Base-by-base conservation (phyloP, 2,888 invertebrate species). In the Hanleya hanleyi region DNA sequence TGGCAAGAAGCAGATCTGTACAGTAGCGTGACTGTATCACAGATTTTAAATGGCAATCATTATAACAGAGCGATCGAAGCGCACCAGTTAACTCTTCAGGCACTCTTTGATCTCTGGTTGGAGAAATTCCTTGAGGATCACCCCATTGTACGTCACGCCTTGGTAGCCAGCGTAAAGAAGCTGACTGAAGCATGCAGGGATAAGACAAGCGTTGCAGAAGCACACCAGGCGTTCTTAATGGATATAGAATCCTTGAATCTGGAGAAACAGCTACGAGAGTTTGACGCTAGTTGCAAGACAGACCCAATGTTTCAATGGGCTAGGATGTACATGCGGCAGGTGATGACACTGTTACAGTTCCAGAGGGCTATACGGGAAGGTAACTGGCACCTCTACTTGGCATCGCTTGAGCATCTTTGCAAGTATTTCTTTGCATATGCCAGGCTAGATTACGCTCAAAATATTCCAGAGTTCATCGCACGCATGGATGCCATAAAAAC, bases 1-100 rank as follows among this genome's bases (percentile, higher is more conserved):
- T 70, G 66, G 66, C 29, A 15, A 61, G 69, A 69, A n/a, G 61
- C 71, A 35, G 71, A 67, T 67, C 12, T 71, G 41, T 71, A 71
- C 68, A 68, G 71, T 36, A 68, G 61, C n/a, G 57, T 61, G 3
- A 68, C 68, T 0, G 68, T 69, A 15, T 22, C 61, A 15, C 57
- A 72, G 36, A 72, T 72, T 26, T 22, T 72, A 1, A 69, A 69
- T 61, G 72, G 32, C 35, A 72, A 72, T 51, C 68, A 72, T 37
- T 33, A 61, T 41, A 69, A 72, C 35, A 67, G 72, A 35, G 51
- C 68, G n/a, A 7, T 68, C n/a, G 12, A 69, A 65, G 47, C 67
- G 41, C 65, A 71, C 29, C 32, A 22, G 15, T 57, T 7, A n/a
- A 61, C 47, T 15, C n/a, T 41, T 15, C 47, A 41, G n/a, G 47